phyloP scores from a whole-genome alignment of 1,140 invertebrate genomes.

The Diprion similis region DNA sequence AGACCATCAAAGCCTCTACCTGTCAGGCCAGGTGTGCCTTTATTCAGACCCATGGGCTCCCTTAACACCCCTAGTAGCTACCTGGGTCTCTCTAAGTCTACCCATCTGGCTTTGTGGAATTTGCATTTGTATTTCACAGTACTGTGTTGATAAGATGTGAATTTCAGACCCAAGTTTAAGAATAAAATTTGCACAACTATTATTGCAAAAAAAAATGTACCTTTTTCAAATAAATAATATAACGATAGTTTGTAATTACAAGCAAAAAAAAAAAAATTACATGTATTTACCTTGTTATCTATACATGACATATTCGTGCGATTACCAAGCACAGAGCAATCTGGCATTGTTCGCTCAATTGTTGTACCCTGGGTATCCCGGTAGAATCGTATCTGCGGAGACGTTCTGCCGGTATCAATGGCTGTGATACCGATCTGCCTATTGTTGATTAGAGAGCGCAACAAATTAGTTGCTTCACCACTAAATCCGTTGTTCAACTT shows the following conservation, averaged over 20 bases:
- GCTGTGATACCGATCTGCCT: constrained; percentile 72
- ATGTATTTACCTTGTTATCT: constrained; percentile 51
- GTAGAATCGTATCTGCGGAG: constrained; percentile 55
- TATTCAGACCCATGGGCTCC: constrained; percentile 47
- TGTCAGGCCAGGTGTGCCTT: constrained; percentile 54
- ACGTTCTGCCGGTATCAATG: constrained; percentile 57
- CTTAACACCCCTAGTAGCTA: constrained; percentile 36
- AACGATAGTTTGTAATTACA: background rate
- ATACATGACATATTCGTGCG: constrained; percentile 50
- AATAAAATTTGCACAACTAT: background rate
- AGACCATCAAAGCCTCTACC: constrained; percentile 52
- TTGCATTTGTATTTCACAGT: constrained; percentile 35
- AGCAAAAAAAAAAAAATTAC: too few relatives aligned
- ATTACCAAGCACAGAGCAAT: constrained; percentile 52
- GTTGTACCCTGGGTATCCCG: constrained; percentile 53
- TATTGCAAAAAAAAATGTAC: too few relatives aligned
- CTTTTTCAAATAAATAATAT: background rate
- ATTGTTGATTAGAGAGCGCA: constrained; percentile 76
- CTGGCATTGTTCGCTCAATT: constrained; percentile 43
- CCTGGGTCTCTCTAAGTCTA: constrained; percentile 36
- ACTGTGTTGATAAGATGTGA: background rate
- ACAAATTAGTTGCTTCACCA: constrained; percentile 75
- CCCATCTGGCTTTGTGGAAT: constrained; percentile 35
- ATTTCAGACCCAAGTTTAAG: background rate
- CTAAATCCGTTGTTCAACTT: constrained; percentile 55